Evolutionary conservation across 2,113 vertebrate genomes (phyloP).

Genomic region (Oenanthe melanoleuca): DNA sequence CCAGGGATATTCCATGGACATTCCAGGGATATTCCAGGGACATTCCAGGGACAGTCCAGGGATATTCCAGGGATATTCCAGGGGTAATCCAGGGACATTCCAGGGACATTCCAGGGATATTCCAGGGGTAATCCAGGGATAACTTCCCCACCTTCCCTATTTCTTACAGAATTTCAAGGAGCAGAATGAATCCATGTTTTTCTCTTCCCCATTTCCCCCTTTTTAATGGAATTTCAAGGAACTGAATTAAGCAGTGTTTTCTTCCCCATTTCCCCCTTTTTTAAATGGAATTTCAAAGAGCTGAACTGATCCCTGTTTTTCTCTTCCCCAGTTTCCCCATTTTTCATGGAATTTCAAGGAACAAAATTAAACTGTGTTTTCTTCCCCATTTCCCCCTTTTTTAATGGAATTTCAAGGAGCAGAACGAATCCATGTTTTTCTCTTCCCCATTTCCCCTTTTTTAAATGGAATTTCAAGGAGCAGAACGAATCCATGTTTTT

Average conservation of each 20-base stretch:
- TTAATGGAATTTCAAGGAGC: not conserved
- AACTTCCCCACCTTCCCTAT: not conserved
- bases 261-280: not conserved
- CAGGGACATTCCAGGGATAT: no score
- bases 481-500: no score
- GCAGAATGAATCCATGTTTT: no score
- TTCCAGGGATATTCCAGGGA: not conserved
- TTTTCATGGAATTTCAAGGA: not conserved
- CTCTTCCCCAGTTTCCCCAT: not conserved
- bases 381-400: not conserved
- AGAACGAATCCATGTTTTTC: no score
- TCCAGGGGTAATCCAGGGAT: no score
- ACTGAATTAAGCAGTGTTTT: no score
- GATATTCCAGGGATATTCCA: no score
- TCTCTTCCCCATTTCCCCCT: no score
- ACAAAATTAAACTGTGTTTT: accelerated
- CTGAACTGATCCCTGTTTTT: not conserved
- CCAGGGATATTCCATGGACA: no score
- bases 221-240: not conserved
- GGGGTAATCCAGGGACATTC: no score
- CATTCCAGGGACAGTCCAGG: no score
- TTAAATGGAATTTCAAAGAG: not conserved
- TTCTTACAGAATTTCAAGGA: no score
- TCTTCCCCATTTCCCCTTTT: not conserved
- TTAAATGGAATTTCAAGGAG: not conserved